Evolutionary conservation across 2,888 invertebrate genomes (phyloP), one percentile per base, ranked within the genome.

Genomic region (Meteorus cinctellus): DNA sequence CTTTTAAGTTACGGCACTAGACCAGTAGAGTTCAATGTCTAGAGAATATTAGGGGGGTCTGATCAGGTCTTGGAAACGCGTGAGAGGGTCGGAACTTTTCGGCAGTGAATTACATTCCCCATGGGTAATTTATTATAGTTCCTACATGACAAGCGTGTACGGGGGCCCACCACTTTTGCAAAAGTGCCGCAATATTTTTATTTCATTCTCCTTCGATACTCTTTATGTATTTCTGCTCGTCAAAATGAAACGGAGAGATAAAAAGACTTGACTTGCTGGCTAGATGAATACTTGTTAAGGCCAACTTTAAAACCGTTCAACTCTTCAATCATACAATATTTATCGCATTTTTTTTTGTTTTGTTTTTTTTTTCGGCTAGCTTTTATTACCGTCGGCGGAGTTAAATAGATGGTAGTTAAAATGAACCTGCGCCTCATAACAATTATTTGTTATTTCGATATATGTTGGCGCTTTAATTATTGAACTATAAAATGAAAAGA

Each of bases 51-150:
- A 6, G 59, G 62, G 69, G 76, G 72, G 72, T 72, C 76, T 76
- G 72, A 76, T 76, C 72, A 76, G 76, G 72, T 72, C 76, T 76
- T 72, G 72, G 63, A 65, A 72, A 69, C 72, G 68, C 72, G 76
- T 76, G 63, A 68, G 60, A 41, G 71, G 45, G 45, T 59, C 63
- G 69, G 48, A 75, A 75, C 67, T 68, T 76, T 75, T 72, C 60
- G 72, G 62, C 72, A 76, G 72, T 76, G 69, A 76, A 51, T 76
- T 69, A 76, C 72, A 55, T 55, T 34, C 36, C 45, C 62, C 19
- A 41, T n/a, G 63, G 45, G n/a, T 72, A 63, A 72, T 72, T 72
- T 72, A 72, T 72, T 63, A 41, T 12, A 72, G 63, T 72, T 72
- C 19, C 51, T 63, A 48, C 62, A 62, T 27, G n/a, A 31, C 72